Evolutionary conservation across 2,888 invertebrate species (phyloP), one percentile per base, ranked within the genome.

Genomic region (Acronicta alni): DNA sequence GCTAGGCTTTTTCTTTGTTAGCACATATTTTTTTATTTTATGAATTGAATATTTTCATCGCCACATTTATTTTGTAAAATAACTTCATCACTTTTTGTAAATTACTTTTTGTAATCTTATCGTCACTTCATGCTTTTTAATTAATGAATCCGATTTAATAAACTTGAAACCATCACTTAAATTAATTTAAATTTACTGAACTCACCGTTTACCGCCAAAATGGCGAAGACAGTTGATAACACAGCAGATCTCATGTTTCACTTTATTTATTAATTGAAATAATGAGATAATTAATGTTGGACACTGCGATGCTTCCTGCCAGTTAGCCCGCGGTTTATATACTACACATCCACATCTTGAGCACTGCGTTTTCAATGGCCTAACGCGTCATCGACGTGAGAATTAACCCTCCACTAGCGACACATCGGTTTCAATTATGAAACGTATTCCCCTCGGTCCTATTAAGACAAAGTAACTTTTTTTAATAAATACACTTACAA

Each of bases 151-250:
- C 26, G n/a, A 43, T 46, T 57, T 9, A 43, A 54, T 56, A 23
- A 14, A 46, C 9, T 66, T 52, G n/a, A 46, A 30, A 39, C 30
- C 30, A 42, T n/a, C 51, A 67, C 57, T 67, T 51, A 30, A 35
- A 20, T 8, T 16, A 35, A 37, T 41, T 32, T 37, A 54, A 45
- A 63, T 59, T 57, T 58, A 70, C 51, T 62, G 26, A 61, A 89
- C 92, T 92, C 67, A 93, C 93, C 91, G 66, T 90, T 89, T 67
- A 85, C 79, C 70, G 87, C 89, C 82, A 93, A 85, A 80, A 92
- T 75, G 62, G 87, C 85, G 59, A 90, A 45, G 53, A 86, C 64
- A 60, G 83, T 76, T 64, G 81, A 52, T 45, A 84, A 65, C 42
- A 79, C 62, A 48, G 79, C 52, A 20, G 82, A 81, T 74, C 78